Evolutionary conservation across 2,888 invertebrate species (phyloP), one percentile per base, ranked within the genome.

Genomic region (Steromphala cineraria): DNA sequence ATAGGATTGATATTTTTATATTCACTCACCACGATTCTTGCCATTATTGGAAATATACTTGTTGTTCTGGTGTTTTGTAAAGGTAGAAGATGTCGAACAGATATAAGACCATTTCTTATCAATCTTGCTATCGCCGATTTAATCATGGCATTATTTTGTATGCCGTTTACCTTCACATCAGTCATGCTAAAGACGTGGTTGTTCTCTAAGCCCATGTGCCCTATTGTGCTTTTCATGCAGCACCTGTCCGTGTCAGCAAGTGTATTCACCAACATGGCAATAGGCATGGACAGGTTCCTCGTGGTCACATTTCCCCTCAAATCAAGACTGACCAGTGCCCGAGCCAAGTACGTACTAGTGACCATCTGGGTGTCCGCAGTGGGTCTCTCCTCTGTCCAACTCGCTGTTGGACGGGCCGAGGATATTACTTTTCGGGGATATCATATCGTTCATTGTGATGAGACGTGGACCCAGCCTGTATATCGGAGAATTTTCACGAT

Each of bases 81-180:
- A 15, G 94, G 94, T 0, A 82, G 88, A 28, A 85, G 91, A 79
- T 93, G 92, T 1, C 83, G 92, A 28, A 92, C 92, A 0, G 92
- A 92, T 79, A 87, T 93, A 7, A 84, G 93, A 78, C 87, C 89
- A 4, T 98, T 98, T 93, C 97, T 98, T 91, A 96, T 97, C 91
- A 95, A 95, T 89, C 94, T 98, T 85, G 97, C 98, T 0, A 95
- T 97, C 55, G 97, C 98, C 56, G 98, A 98, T 92, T 96, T 98
- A 82, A 94, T 98, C 80, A 97, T 98, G 96, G 96, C 97, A 0
- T 91, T 97, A 31, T 96, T 98, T 90, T 98, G 98, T 93, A 96
- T 98, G 84, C 98, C 98, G 2, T 98, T 98, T 91, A 96, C 97
- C 1, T 97, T 94, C 87, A 94, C 94, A 4, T 91, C 91, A 88